Evolutionary conservation across 2,797 vertebrate species (phyloP).

Genomic region (Dromococcyx pavoninus): DNA sequence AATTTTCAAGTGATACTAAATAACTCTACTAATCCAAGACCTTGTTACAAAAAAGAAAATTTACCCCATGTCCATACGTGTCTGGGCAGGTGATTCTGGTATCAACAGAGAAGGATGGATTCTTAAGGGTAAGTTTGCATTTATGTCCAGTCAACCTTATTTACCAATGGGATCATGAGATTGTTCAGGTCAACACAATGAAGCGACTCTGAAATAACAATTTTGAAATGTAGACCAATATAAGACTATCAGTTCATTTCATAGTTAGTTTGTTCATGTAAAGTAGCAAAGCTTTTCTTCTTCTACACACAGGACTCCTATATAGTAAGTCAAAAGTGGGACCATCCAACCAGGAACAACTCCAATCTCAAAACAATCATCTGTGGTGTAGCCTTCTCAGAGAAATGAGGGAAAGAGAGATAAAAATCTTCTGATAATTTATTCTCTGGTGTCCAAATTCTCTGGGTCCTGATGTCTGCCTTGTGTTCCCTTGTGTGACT

Average conservation of each 20-base stretch:
- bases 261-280: neutral
- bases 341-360: neutral
- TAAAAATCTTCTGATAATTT: neutral
- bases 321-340: neutral
- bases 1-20: slow-evolving; percentile 15
- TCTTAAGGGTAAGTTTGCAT: neutral
- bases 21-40: neutral
- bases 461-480: neutral
- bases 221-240: neutral
- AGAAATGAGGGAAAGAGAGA: neutral
- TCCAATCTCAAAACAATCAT: neutral
- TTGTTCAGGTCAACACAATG: neutral
- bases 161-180: neutral
- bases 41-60: neutral
- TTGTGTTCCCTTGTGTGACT: neutral
- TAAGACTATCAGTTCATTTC: neutral
- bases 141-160: neutral
- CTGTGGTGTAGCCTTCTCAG: neutral
- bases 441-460: fast-evolving
- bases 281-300: neutral
- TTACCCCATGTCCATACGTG: neutral
- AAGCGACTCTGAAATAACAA: neutral
- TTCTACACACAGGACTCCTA: neutral
- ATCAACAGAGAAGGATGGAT: neutral
- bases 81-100: neutral